Percentiles rank a stretch among this genome's conserved stretches.
phyloP scores from a whole-genome alignment of 2,888 invertebrate species.

The Leucozona laternaria region DNA sequence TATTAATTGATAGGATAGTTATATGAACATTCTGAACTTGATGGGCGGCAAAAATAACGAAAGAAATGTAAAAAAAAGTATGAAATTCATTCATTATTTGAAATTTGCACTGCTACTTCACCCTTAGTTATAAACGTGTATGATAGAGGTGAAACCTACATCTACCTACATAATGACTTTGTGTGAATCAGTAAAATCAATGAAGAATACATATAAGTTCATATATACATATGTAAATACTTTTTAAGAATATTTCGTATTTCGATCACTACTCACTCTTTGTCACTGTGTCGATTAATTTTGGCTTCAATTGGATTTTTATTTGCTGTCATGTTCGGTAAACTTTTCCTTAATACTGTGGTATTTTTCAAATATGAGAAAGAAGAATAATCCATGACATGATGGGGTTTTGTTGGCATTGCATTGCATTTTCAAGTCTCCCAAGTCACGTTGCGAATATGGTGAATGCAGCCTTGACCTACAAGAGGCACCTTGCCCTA shows the following conservation, averaged over 20 bases:
- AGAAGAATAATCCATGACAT: constrained; percentile 5
- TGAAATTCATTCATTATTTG: too few relatives aligned
- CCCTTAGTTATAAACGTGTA: too few relatives aligned
- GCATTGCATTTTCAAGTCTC: constrained; percentile 31
- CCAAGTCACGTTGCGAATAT: constrained; percentile 68
- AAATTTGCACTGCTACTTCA: too few relatives aligned
- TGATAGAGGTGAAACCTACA: too few relatives aligned
- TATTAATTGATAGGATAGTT: too few relatives aligned
- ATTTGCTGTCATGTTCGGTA: constrained; percentile 69
- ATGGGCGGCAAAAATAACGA: too few relatives aligned
- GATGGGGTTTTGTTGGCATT: constrained; percentile 16
- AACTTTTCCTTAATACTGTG: constrained; percentile 49
- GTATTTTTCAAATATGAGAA: constrained; percentile 16
- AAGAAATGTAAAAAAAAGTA: too few relatives aligned
- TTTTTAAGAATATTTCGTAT: constrained; percentile 28
- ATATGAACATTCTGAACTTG: too few relatives aligned
- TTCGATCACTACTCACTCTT: constrained; percentile 12
- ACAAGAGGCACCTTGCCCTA: constrained; percentile 57
- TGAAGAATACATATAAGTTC: too few relatives aligned
- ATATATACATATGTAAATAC: too few relatives aligned
- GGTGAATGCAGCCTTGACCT: constrained; percentile 64
- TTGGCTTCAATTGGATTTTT: constrained; percentile 64
- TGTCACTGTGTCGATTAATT: constrained; percentile 49
- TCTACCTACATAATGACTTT: too few relatives aligned
- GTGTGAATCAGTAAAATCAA: neutral